Conservation (phyloP, 2,888 invertebrate genomes). For the Drosophila infuscata region DNA sequence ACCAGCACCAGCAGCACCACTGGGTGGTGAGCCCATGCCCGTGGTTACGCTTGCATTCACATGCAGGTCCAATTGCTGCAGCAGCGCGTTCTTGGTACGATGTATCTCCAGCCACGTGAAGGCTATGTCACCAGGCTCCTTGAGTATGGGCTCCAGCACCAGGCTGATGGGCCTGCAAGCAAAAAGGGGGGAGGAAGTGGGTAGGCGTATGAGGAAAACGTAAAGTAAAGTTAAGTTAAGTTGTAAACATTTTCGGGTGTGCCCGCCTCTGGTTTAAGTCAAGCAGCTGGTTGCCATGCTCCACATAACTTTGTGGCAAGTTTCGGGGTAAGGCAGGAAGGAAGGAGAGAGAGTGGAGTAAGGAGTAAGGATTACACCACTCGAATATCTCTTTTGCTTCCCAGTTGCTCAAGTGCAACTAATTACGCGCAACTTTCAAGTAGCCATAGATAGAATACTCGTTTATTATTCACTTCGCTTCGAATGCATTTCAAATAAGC, state of each 20-base stretch:
- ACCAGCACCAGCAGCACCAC: conserved; percentile 29
- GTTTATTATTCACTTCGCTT: conserved; percentile 52
- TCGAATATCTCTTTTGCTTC: conserved; percentile 31
- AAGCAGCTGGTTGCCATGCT: conserved; percentile 56
- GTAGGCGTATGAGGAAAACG: conserved; percentile 10
- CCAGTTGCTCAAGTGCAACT: conserved; percentile 65
- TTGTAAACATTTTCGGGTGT: conserved; percentile 56
- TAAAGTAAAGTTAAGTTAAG: conserved; percentile 51
- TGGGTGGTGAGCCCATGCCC: conserved; percentile 54
- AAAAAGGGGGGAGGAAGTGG: not conserved
- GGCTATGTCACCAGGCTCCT: conserved; percentile 91
- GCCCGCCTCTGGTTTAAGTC: conserved; percentile 23
- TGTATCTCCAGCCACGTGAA: conserved; percentile 92
- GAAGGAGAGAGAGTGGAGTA: not conserved
- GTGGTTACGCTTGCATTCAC: conserved; percentile 81
- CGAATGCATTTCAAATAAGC: conserved; percentile 27
- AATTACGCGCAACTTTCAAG: conserved; percentile 68
- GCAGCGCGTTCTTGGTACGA: conserved; percentile 87
- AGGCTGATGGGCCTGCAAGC: conserved; percentile 87
- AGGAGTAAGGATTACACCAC: conserved; percentile 28
- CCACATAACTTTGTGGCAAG: conserved; percentile 61
- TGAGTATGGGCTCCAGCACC: conserved; percentile 89
- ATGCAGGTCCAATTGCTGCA: conserved; percentile 87
- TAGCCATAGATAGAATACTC: conserved; percentile 54
- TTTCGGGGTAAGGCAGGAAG: conserved; percentile 20